Evolutionary conservation across 2,888 invertebrate species (phyloP), one percentile per base, ranked within the genome.

Genomic region (Ganaspis brasiliensis): DNA sequence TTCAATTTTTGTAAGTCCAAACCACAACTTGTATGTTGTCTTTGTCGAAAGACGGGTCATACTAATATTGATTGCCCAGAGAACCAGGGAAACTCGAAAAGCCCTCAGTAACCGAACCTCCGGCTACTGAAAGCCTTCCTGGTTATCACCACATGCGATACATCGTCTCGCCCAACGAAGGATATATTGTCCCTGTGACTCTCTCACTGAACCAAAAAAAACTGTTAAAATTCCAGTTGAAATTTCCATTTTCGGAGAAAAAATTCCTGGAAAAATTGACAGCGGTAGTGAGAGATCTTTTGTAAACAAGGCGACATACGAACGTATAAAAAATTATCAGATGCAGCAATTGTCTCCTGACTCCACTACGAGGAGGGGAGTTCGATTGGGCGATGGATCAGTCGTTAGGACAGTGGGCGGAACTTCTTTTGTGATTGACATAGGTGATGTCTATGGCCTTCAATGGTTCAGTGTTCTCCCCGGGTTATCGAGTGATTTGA

Each of bases 381-480:
- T 35, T 19, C 9, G 35, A 1, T 35, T 61, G 0, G 59, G 19
- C 1, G 59, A 35, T 19, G 9, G 14, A 16, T 61, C 59, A 16
- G 9, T 61, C 9, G n/a, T 26, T 10, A 61, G n/a, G 19, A 16
- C 31, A 6, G n/a, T 9, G 0, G 59, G 59, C 0, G 59, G 35
- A 35, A 16, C 35, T 10, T 10, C 16, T 10, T 75, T 78, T 14
- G 55, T 78, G 2, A 78, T 78, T 8, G 75, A 75, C 9, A 24
- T 75, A 49, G 70, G 75, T 9, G 73, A 78, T 12, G 73, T 75
- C 19, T 79, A 74, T 24, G 79, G 79, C 9, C 77, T 76, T 1
- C 80, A 80, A 24, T 79, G 75, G 78, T 77, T 79, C 49, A 79
- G 59, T 14, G 73, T 61, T 3, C 2, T 61, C 10, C 37, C 61